Conservation (phyloP, 2,797 vertebrate genomes). For the Rhynchotus rufescens region DNA sequence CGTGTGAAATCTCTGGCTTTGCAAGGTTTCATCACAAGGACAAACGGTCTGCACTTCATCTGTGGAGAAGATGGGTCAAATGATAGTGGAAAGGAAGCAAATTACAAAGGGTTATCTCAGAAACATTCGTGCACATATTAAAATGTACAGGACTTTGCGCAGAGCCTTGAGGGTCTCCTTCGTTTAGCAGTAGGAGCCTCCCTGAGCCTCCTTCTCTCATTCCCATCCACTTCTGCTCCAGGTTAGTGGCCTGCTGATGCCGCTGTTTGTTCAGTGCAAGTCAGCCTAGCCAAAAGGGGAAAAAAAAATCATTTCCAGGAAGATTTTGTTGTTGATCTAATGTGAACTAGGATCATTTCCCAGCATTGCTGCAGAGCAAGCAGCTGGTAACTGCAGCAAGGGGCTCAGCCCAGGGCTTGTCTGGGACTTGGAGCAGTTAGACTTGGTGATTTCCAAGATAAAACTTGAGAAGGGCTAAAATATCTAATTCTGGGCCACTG, state of each 20-base stretch:
- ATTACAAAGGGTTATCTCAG: neutral
- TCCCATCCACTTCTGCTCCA: neutral
- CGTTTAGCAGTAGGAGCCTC: neutral
- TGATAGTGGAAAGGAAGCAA: neutral
- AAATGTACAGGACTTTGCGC: neutral
- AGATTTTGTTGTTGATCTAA: neutral
- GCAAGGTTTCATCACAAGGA: neutral
- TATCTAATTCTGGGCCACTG: neutral
- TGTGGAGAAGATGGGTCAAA: neutral
- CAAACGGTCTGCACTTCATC: too few species aligned
- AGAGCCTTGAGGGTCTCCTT: neutral
- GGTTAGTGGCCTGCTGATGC: neutral
- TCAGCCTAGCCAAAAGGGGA: neutral
- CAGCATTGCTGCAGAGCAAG: neutral
- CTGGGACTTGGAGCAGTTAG: neutral
- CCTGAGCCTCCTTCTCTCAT: neutral
- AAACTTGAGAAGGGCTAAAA: neutral
- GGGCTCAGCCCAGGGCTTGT: neutral
- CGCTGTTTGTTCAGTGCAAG: neutral
- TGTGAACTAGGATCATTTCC: neutral
- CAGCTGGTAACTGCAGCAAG: fast-evolving
- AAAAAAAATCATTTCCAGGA: neutral
- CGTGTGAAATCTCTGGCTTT: neutral
- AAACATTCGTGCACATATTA: fast-evolving
- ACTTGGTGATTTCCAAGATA: neutral